Percentiles rank a stretch among this genome's conserved stretches.
phyloP scores from a whole-genome alignment of 2,113 vertebrate species.

The Urocolius indicus region DNA sequence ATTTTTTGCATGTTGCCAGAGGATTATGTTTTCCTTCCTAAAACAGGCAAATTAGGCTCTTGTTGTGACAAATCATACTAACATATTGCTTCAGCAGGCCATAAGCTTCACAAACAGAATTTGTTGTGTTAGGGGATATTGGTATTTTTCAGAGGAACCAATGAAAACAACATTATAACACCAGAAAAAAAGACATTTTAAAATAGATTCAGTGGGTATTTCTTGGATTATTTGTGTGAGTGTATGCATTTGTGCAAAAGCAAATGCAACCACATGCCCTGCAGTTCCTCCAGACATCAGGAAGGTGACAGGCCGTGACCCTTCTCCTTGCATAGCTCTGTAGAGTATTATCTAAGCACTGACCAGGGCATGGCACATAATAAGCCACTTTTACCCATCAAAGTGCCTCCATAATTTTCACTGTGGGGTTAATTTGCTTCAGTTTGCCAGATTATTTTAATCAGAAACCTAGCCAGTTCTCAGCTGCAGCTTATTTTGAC shows the following conservation, averaged over 20 bases:
- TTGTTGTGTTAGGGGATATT: background rate
- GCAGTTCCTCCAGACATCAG: background rate
- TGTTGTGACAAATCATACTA: slow-evolving; percentile 2
- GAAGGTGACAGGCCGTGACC: background rate
- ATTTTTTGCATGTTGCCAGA: background rate
- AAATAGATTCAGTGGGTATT: slow-evolving; percentile 13
- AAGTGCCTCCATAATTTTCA: background rate
- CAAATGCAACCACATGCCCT: background rate
- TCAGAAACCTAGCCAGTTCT: slow-evolving; percentile 32
- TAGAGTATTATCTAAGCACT: background rate
- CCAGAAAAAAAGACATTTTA: background rate
- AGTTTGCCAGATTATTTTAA: slow-evolving; percentile 34
- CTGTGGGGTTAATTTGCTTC: slow-evolving; percentile 23
- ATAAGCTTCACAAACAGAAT: slow-evolving; percentile 16
- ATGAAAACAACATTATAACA: background rate
- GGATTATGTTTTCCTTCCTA: slow-evolving; percentile 5
- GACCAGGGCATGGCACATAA: background rate
- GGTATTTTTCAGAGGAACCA: background rate
- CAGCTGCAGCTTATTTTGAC: slow-evolving; percentile 52
- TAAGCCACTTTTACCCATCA: background rate
- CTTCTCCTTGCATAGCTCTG: background rate
- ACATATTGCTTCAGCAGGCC: background rate
- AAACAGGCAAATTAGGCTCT: slow-evolving; percentile 30
- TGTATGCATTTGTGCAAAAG: background rate
- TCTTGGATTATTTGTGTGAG: background rate